Base-by-base conservation (phyloP, 2,888 invertebrate species). In the Dinocampus coccinellae region DNA sequence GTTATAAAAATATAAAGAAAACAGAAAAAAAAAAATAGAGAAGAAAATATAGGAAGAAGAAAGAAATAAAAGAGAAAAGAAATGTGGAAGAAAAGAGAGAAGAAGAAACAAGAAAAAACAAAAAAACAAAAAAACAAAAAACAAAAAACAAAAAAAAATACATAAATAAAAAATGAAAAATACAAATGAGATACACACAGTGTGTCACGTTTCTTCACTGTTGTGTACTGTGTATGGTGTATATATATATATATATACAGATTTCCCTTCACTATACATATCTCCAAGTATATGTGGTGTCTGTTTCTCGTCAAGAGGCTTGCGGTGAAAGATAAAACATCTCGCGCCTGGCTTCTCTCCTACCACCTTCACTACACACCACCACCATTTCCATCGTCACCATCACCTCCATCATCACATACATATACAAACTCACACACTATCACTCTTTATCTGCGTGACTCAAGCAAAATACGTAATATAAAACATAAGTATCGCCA, bases 371-470 rank as follows among this genome's bases (percentile, higher is more conserved):
- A 29, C 29, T 29, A 29, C 36, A 47, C 47, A 47, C 16, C 47
- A 47, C 16, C 16, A 47, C 47, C 3, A 29, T 29, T 4, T n/a
- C n/a, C n/a, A n/a, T n/a, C n/a, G n/a, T n/a, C n/a, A n/a, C n/a
- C n/a, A n/a, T n/a, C n/a, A n/a, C n/a, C n/a, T n/a, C n/a, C n/a
- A n/a, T n/a, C n/a, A n/a, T n/a, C 29, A 29, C 7, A 29, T 29
- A 7, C 7, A 29, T 7, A 29, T 29, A 29, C 29, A 29, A n/a
- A n/a, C n/a, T n/a, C n/a, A n/a, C n/a, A n/a, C n/a, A 39, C 39
- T 11, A 39, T 57, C 24, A 47, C 58, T 58, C 55, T 58, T 67
- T 58, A 67, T 67, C 67, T 58, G 29, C 33, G 60, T 67, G 58
- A 66, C 55, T 66, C 24, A 55, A 55, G 11, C 3, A 3, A 24